phyloP scores from a whole-genome alignment of 2,113 vertebrate genomes.

The Promerops cafer region DNA sequence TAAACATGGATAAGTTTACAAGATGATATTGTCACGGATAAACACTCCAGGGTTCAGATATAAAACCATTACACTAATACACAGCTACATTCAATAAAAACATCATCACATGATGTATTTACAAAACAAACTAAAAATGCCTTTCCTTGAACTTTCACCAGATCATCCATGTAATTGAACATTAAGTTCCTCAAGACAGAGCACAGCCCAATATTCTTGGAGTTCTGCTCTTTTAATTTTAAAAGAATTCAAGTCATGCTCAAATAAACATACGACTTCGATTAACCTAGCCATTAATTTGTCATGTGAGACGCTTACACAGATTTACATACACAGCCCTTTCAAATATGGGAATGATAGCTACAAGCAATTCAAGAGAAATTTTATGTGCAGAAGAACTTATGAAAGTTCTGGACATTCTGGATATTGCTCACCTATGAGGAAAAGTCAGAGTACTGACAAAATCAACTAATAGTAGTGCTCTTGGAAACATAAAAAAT shows the following conservation, averaged over 20 bases:
- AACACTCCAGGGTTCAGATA: background rate
- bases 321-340: background rate
- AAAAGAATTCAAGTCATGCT: background rate
- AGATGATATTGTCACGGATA: background rate
- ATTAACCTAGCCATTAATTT: background rate
- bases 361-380: background rate
- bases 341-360: background rate
- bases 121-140: background rate
- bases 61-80: background rate
- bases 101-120: accelerated
- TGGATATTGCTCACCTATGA: background rate
- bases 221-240: background rate
- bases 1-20: background rate
- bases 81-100: background rate
- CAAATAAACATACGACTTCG: background rate
- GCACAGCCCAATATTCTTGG: background rate
- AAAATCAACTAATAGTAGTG: background rate
- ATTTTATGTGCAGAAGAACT: background rate
- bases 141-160: background rate
- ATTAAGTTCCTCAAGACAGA: background rate
- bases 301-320: background rate
- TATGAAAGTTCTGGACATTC: background rate
- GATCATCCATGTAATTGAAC: background rate
- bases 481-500: background rate
- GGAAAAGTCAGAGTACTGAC: background rate